Base-by-base conservation (phyloP, 2,797 vertebrate species). In the Cirrhinus molitorella region DNA sequence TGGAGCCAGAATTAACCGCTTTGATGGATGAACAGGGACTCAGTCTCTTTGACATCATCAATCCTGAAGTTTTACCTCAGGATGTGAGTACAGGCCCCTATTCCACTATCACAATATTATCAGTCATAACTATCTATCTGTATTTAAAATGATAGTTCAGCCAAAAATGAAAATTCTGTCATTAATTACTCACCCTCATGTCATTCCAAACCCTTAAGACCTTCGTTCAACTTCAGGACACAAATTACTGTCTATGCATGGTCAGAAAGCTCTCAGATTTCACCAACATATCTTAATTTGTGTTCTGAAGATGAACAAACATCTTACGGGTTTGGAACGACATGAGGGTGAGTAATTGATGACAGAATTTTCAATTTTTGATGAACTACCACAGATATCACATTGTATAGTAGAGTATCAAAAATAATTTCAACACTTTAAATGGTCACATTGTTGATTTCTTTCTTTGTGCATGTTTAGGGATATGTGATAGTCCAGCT, bases 21-120 rank as follows among this genome's bases (percentile, higher is more conserved):
- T 23, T 97, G 84, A 83, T 97, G 94, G 91, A 97, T 92, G 94
- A 90, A 87, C 97, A 96, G 90, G 93, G 96, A 11, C 85, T 94
- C 14, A 0, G 94, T 87, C 80, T 95, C 3, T 97, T 97, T 73
- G 93, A 97, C 40, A 93, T 98, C 86, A 92, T 86, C 65, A 92
- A 95, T 73, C 95, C 96, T 13, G 92, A 95, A 85, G 93, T 97
- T 78, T 86, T 96, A 85, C 92, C 94, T 71, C 87, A 40, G 14
- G 86, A 96, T 78, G 96, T 96, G 89, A 94, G 93, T 87, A 3
- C n/a, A n/a, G n/a, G n/a, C n/a, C n/a, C n/a, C n/a, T 47, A 34
- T 65, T 47, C 17, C 19, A 78, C 25, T n/a, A 31, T 4, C 28
- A 51, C 12, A 66, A 51, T 21, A 5, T 49, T 10, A 31, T 45